These are phyloP conservation scores for Eupithecia tripunctaria DNA, from an alignment of 2,888 invertebrate genomes.

Conservation along the genomic window DNA sequence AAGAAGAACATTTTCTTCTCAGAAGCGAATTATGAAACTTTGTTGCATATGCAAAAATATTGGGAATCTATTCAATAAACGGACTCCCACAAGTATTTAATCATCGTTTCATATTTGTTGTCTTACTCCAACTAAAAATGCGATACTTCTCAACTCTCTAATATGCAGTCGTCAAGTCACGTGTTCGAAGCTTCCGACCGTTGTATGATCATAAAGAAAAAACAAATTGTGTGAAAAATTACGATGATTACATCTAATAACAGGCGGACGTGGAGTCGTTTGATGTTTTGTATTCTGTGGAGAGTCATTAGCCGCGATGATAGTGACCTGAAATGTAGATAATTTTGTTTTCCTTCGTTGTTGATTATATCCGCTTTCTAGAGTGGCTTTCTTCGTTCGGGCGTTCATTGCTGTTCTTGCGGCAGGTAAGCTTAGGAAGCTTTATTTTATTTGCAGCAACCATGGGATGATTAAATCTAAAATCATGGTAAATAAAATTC, in stretches of 20 bases:
- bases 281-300: conserved; percentile 54
- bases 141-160: neutral
- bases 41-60: neutral
- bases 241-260: conserved; percentile 83
- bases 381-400: neutral
- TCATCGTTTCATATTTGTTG: neutral
- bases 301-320: conserved; percentile 80
- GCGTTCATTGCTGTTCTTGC: neutral
- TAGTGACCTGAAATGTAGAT: conserved; percentile 73
- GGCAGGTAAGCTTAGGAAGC: neutral
- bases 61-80: neutral
- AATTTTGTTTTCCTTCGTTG: conserved; percentile 72
- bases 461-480: no score
- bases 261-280: conserved; percentile 67
- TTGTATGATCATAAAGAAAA: conserved; percentile 60
- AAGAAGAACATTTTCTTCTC: neutral
- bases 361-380: conserved; percentile 32
- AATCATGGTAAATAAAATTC: neutral
- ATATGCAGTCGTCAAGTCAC: conserved; percentile 12
- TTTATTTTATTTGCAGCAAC: neutral
- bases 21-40: neutral
- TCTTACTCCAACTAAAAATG: neutral
- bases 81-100: neutral
- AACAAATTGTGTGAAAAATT: conserved; percentile 84
- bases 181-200: conserved; percentile 24